These are phyloP conservation scores for Drosophila pullipes DNA, from an alignment of 2,888 invertebrate species.

Conservation along the genomic window DNA sequence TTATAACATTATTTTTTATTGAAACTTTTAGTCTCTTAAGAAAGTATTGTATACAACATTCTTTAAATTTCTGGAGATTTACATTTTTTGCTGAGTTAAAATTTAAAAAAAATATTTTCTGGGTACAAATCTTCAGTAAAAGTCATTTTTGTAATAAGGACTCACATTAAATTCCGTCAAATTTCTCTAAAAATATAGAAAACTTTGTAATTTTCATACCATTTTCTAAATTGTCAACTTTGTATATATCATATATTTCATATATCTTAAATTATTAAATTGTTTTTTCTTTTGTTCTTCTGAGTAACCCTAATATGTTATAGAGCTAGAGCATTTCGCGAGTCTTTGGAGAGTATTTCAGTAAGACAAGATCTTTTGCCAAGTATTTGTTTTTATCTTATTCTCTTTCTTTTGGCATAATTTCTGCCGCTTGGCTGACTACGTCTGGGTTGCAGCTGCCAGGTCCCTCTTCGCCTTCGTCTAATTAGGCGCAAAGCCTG, in stretches of 20 bases:
- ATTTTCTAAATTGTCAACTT: background rate
- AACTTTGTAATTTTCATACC: background rate
- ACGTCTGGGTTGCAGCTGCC: constrained; percentile 42
- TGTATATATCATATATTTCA: background rate
- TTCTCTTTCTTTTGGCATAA: constrained; percentile 33
- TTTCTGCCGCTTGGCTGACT: constrained; percentile 60
- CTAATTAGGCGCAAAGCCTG: constrained; percentile 80
- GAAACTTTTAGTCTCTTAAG: background rate
- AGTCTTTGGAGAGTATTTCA: constrained; percentile 14
- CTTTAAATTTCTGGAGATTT: background rate
- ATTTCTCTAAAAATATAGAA: background rate
- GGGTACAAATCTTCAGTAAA: background rate
- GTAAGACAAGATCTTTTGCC: constrained; percentile 32
- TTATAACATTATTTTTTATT: background rate
- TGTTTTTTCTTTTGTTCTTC: background rate
- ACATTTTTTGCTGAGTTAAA: background rate
- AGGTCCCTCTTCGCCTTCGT: constrained; percentile 36
- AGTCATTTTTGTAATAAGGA: background rate
- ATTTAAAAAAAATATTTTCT: background rate
- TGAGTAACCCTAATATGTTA: background rate
- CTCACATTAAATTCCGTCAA: background rate
- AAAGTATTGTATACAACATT: background rate
- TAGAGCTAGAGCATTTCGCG: background rate
- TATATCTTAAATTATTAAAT: background rate
- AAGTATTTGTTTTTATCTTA: constrained; percentile 5